Percentiles rank a stretch among this genome's conserved stretches.
These are phyloP conservation scores for Pseudococcus longispinus DNA, from an alignment of 2,888 invertebrate genomes.

Conservation along the genomic window DNA sequence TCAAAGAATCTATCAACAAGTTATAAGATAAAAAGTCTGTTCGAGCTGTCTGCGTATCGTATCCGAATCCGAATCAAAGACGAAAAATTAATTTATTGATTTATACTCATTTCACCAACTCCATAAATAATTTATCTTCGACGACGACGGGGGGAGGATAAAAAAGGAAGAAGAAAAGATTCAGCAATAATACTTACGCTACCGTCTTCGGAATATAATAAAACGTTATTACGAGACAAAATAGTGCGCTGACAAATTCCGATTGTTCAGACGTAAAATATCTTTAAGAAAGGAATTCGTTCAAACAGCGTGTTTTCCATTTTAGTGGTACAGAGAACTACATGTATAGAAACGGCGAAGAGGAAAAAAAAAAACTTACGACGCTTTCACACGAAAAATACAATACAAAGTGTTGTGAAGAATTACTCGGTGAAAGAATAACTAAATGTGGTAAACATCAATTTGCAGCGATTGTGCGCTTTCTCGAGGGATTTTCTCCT, in stretches of 20 bases:
- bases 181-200: slow-evolving; percentile 6
- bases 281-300: slow-evolving; percentile 1
- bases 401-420: slow-evolving; percentile 24
- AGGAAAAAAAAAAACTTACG: background rate
- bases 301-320: slow-evolving; percentile 6
- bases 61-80: background rate
- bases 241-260: slow-evolving; percentile 16
- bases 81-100: slow-evolving; percentile 16
- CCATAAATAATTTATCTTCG: background rate
- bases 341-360: background rate
- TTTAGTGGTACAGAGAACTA: background rate
- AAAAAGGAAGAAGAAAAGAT: background rate
- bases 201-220: background rate
- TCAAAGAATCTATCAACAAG: slow-evolving; percentile 2
- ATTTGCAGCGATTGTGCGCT: background rate
- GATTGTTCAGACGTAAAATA: slow-evolving; percentile 11
- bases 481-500: background rate
- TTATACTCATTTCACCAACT: background rate
- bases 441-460: slow-evolving; percentile 28
- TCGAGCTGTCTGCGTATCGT: background rate
- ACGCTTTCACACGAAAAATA: background rate
- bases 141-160: background rate
- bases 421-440: background rate
- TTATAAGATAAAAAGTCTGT: background rate
- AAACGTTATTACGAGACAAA: slow-evolving; percentile 11